Evolutionary conservation across 2,888 invertebrate species (phyloP).

Genomic region (Pterobdella sp.): DNA sequence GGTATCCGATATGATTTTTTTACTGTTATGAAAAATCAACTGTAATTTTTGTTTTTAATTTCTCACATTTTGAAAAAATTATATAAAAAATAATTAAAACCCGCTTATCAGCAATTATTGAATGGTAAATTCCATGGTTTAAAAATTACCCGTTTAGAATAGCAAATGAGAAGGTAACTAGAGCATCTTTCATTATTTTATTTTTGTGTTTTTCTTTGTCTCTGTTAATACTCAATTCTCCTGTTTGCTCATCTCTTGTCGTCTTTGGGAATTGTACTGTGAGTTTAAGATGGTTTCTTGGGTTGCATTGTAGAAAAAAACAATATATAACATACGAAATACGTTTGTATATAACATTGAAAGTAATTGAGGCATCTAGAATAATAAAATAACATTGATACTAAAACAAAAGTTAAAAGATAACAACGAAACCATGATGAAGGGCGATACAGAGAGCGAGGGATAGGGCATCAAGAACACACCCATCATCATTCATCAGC

Average conservation of each 20-base stretch:
- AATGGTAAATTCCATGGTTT: neutral
- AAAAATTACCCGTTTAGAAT: neutral
- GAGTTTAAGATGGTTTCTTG: neutral
- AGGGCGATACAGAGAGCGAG: constrained; percentile 12
- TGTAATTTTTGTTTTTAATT: neutral
- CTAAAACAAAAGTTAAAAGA: no score
- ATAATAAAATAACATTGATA: no score
- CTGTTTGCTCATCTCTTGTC: neutral
- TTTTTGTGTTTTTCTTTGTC: neutral
- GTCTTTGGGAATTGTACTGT: neutral
- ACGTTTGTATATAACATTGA: neutral
- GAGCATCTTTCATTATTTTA: neutral
- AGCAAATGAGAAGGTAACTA: neutral
- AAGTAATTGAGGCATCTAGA: neutral
- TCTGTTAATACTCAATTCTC: neutral
- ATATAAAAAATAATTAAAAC: neutral
- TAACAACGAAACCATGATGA: neutral
- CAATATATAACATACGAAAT: neutral
- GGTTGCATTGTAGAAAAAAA: neutral
- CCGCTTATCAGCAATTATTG: neutral
- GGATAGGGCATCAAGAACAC: constrained; percentile 9
- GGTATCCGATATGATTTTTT: neutral
- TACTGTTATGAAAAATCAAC: neutral
- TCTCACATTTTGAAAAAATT: no score
- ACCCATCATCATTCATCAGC: constrained; percentile 17